Percentiles rank a stretch among this genome's conserved stretches.
These are phyloP conservation scores for Heloderma charlesbogerti DNA, from an alignment of 2,113 vertebrate genomes.

Conservation along the genomic window DNA sequence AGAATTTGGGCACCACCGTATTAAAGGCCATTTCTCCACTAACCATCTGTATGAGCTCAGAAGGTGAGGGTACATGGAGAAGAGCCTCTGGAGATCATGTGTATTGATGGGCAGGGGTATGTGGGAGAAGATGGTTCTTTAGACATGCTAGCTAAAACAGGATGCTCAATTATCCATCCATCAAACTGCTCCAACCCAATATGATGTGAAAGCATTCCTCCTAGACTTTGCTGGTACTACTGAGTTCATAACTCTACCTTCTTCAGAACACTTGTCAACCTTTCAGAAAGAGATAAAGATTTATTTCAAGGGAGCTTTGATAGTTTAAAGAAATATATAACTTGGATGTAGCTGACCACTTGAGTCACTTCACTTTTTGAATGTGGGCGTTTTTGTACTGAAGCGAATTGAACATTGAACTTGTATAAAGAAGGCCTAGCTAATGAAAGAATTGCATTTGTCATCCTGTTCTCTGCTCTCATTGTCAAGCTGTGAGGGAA, in stretches of 20 bases:
- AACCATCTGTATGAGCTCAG: background rate
- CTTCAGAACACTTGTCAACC: background rate
- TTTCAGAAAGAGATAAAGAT: background rate
- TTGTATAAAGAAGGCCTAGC: background rate
- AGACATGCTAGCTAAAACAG: background rate
- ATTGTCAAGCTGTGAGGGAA: background rate
- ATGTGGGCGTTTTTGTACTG: background rate
- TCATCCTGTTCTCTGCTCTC: background rate
- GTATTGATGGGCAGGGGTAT: background rate
- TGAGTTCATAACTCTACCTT: background rate
- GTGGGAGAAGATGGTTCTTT: background rate
- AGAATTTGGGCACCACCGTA: background rate
- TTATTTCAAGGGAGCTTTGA: background rate
- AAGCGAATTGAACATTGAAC: background rate
- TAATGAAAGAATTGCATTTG: background rate
- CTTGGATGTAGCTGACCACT: background rate
- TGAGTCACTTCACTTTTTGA: background rate
- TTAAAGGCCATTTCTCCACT: background rate
- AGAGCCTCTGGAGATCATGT: background rate
- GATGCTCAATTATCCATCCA: no score
- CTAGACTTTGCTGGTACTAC: background rate
- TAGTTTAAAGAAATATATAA: background rate
- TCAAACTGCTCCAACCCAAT: background rate
- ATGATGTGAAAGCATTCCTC: background rate
- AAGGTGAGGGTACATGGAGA: background rate